phyloP scores from a whole-genome alignment of 2,888 invertebrate genomes.

The Amphimallon solstitiale region DNA sequence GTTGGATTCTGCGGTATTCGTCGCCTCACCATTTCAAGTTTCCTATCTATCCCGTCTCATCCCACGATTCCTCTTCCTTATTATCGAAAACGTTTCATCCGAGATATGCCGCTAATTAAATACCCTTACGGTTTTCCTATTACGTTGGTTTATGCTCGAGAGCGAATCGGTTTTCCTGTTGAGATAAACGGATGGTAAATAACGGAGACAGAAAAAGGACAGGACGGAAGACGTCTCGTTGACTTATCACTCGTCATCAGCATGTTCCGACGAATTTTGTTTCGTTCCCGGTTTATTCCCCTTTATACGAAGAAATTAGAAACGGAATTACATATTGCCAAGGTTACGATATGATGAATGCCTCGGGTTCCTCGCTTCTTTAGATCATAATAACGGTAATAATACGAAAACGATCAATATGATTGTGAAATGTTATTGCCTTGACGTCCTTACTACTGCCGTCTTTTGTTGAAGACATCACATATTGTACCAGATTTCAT shows the following conservation, averaged over 20 bases:
- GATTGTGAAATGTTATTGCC: background rate
- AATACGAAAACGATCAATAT: background rate
- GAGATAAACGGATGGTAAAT: constrained; percentile 3
- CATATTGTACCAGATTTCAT: no score
- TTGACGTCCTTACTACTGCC: no score
- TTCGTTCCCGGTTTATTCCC: background rate
- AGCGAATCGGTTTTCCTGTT: background rate
- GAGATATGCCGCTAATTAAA: constrained; percentile 37
- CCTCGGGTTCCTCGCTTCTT: no score
- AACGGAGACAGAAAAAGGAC: background rate
- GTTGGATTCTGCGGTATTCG: constrained; percentile 3
- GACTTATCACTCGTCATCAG: constrained; percentile 6
- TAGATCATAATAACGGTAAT: no score
- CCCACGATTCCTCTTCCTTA: background rate
- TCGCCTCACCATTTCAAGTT: background rate
- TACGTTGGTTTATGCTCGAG: constrained; percentile 17
- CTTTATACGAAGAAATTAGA: background rate
- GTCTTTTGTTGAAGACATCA: no score
- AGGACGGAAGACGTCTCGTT: background rate
- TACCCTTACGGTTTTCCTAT: constrained; percentile 32
- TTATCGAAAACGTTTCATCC: constrained; percentile 19
- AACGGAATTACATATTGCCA: constrained; percentile 1
- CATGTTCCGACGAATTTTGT: background rate
- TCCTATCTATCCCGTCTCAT: background rate
- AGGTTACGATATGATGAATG: background rate